Base-by-base conservation (phyloP, 2,888 invertebrate species). In the Odontomyia ornata region DNA sequence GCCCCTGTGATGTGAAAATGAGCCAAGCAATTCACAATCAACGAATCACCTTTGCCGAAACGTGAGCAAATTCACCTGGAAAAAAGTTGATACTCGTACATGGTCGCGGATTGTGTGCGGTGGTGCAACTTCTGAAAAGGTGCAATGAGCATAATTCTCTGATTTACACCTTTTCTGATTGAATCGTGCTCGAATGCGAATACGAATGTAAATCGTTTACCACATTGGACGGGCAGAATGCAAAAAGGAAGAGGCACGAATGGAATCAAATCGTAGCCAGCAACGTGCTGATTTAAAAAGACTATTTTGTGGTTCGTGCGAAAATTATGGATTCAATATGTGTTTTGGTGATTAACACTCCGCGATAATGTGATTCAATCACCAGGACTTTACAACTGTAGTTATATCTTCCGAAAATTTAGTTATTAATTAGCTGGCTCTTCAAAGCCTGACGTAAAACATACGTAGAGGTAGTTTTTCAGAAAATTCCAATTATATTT, bases 151-250 rank as follows among this genome's bases (percentile, higher is more conserved):
- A 76, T 76, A 76, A 76, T 76, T 76, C 65, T 76, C 76, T 52
- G 76, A 76, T 76, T 76, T 76, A 76, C 76, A 76, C 76, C 76
- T 76, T 76, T 67, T 65, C 64, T 65, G 65, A 76, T 76, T 76
- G 65, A 56, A 76, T 73, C 73, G 57, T 73, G 73, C 47, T 73
- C 60, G 73, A 57, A 57, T 73, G 56, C 72, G 72, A 57, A 57
- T 73, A 30, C 72, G 72, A 72, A 64, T 75, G 46, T 64, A 28
- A 27, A 64, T 30, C 30, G 64, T 28, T 64, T 64, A 25, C 23
- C 4, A n/a, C 28, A 67, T 11, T 47, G 47, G 9, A 64, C 1
- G 28, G 15, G 30, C 5, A 64, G 4, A 64, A 64, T 52, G 18
- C 13, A 64, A 28, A 36, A 64, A 21, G 25, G 60, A 60, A 21